Percentiles rank a stretch among this genome's conserved stretches.
Evolutionary conservation across 2,888 invertebrate species (phyloP).

Genomic region (Clepsis dumicolana): DNA sequence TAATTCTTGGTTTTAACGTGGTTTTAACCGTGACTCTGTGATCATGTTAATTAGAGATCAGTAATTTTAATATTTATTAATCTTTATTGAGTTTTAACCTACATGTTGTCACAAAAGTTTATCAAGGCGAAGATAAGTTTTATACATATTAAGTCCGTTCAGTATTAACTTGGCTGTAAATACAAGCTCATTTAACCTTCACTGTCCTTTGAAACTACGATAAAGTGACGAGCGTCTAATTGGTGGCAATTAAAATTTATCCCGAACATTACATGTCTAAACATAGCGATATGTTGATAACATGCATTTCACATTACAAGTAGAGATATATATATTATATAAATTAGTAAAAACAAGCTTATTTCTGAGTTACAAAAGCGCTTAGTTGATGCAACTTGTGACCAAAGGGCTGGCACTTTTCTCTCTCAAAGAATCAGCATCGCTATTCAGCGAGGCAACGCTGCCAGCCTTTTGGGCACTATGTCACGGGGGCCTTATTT

Average conservation of each 20-base stretch:
- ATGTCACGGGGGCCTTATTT: too few species aligned
- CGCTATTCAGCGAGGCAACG: too few species aligned
- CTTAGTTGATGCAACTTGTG: too few species aligned
- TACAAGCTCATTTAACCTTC: conserved; percentile 25
- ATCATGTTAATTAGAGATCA: neutral
- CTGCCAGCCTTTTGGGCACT: too few species aligned
- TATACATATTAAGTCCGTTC: neutral
- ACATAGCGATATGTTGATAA: neutral
- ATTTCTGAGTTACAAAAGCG: too few species aligned
- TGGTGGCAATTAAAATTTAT: conserved; percentile 4
- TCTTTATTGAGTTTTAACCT: neutral
- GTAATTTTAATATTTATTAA: neutral
- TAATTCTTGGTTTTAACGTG: neutral
- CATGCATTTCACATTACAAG: neutral
- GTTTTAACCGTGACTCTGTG: neutral
- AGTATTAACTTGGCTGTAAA: conserved; percentile 4
- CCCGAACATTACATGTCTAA: neutral
- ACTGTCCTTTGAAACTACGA: conserved; percentile 25
- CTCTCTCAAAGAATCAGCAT: too few species aligned
- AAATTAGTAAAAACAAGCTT: too few species aligned
- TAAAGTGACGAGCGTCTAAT: conserved; percentile 24
- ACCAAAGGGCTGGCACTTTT: too few species aligned
- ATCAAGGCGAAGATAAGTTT: conserved; percentile 11
- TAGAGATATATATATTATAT: too few species aligned
- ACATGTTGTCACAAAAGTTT: neutral